Evolutionary conservation across 2,888 invertebrate genomes (phyloP), one percentile per base, ranked within the genome.

Genomic region (Andrena chrysosceles): DNA sequence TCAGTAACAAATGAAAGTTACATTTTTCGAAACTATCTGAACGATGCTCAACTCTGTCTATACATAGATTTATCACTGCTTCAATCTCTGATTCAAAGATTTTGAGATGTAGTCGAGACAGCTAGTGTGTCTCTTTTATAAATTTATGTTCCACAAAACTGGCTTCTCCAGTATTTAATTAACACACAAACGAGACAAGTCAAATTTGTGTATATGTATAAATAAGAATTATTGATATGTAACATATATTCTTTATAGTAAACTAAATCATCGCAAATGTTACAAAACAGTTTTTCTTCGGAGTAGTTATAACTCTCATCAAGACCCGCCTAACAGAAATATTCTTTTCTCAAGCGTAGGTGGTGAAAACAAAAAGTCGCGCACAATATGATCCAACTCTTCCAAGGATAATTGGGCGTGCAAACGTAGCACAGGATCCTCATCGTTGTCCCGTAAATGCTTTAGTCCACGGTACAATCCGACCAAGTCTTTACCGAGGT

Each of bases 341-440:
- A 97, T 95, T 84, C 94, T 95, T 89, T 96, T 97, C 85, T 95
- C 95, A 72, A 96, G 93, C 73, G 94, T 94, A 66, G 95, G 92
- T 89, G 95, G 93, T 0, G 96, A 95, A 86, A 96, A 95, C 35
- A 97, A 91, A 86, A 96, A 95, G 71, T 95, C 94, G 87, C 95
- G 95, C 79, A 97, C 96, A 74, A 96, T 96, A 75, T 95, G 95
- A 91, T 97, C 96, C 16, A 98, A 94, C 94, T 97, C 97, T 93
- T 97, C 97, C 54, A 98, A 93, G 1, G 97, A 97, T 74, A 97
- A 93, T 91, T 97, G 96, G 26, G 97, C 96, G 89, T 98, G 98
- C 63, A 97, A 94, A 90, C 96, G 95, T 64, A 97, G 95, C 2
- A 96, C 95, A 0, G 94, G 90, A 89, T 97, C 97, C 91, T 97